These are phyloP conservation scores for Nyleta sp. DNA, from an alignment of 2,888 invertebrate genomes.

Conservation along the genomic window DNA sequence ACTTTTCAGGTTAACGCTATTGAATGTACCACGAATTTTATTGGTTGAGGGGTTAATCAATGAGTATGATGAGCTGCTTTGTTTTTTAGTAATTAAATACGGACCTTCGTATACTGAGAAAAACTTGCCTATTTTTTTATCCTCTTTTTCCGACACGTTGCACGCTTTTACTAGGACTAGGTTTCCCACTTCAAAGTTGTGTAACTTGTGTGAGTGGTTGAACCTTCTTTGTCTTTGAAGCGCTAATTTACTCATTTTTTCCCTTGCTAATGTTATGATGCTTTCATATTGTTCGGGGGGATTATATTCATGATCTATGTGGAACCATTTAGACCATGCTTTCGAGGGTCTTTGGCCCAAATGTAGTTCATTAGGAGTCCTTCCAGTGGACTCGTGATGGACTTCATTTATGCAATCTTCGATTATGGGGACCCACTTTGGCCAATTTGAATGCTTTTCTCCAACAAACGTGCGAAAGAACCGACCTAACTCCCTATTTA, in stretches of 20 bases:
- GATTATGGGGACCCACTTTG: slow-evolving; percentile 12
- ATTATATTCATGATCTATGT: background rate
- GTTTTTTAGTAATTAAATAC: background rate
- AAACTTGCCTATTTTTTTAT: background rate
- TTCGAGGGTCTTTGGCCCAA: background rate
- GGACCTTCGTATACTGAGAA: background rate
- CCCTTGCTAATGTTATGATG: background rate
- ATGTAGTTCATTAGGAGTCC: slow-evolving; percentile 28
- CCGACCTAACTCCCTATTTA: slow-evolving; percentile 1
- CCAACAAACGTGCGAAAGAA: background rate
- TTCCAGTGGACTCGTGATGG: slow-evolving; percentile 29
- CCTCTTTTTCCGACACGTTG: background rate
- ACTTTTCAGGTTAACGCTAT: too few relatives aligned
- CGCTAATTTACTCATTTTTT: background rate
- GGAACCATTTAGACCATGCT: slow-evolving; percentile 4
- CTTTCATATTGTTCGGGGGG: background rate
- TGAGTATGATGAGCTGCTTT: background rate
- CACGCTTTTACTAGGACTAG: background rate
- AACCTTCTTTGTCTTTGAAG: too few relatives aligned
- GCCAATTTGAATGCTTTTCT: slow-evolving; percentile 9
- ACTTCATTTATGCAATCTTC: slow-evolving; percentile 44
- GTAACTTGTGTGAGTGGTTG: background rate
- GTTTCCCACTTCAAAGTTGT: background rate
- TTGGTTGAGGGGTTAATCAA: too few relatives aligned
- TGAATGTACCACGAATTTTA: too few relatives aligned